These are phyloP conservation scores for Tillus elongatus DNA, from an alignment of 2,888 invertebrate species.

Conservation along the genomic window DNA sequence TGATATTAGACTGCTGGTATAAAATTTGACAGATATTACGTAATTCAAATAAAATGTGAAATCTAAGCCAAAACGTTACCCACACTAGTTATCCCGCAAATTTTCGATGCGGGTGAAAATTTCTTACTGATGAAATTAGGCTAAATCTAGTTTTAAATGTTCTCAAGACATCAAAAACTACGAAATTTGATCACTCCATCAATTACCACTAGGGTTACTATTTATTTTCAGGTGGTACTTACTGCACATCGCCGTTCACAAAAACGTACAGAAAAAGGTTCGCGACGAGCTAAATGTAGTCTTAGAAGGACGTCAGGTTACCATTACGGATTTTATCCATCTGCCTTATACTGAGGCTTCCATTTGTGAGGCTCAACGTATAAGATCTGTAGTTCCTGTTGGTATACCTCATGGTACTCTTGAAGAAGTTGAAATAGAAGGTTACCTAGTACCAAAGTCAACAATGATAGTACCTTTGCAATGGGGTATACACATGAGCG, in stretches of 20 bases:
- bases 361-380: constrained; percentile 68
- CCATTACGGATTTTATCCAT: constrained; percentile 47
- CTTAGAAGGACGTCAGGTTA: constrained; percentile 34
- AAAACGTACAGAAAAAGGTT: constrained; percentile 52
- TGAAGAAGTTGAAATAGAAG: constrained; percentile 39
- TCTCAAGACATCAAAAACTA: too few species aligned
- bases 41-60: too few species aligned
- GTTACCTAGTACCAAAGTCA: constrained; percentile 59
- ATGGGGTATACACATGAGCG: constrained; percentile 73
- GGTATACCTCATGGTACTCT: constrained; percentile 77
- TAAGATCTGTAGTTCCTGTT: constrained; percentile 69
- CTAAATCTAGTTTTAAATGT: too few species aligned
- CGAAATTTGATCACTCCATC: too few species aligned
- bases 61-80: too few species aligned
- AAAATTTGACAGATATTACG: too few species aligned
- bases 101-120: too few species aligned
- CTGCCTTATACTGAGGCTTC: constrained; percentile 62
- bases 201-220: not conserved
- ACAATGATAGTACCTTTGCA: constrained; percentile 70
- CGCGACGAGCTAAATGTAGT: constrained; percentile 47
- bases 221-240: constrained; percentile 56
- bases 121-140: too few species aligned
- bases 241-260: constrained; percentile 63
- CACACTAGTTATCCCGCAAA: too few species aligned
- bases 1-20: too few species aligned